Conservation (phyloP, 2,113 vertebrate genomes). For the Thalassarche chlororhynchos region DNA sequence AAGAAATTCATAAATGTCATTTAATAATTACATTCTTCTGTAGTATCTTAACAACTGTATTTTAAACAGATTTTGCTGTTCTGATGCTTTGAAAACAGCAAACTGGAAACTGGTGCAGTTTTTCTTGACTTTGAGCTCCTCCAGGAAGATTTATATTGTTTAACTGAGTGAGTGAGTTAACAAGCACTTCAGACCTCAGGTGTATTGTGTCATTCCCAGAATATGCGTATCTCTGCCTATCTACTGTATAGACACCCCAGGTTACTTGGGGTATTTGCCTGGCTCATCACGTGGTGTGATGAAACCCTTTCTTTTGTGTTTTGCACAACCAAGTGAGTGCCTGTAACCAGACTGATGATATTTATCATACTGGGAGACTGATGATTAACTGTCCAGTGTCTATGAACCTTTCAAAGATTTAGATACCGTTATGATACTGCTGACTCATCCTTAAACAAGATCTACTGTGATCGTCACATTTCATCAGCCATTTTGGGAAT, state of each 20-base stretch:
- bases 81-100: background rate
- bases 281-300: background rate
- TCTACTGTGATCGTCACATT: background rate
- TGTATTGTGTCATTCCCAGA: background rate
- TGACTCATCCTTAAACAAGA: background rate
- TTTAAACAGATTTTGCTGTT: background rate
- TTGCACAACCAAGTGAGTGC: background rate
- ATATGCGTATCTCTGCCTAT: fast-evolving
- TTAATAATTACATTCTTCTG: background rate
- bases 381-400: background rate
- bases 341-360: background rate
- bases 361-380: background rate
- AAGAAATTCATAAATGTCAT: background rate
- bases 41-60: background rate
- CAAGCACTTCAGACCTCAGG: background rate
- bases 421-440: background rate
- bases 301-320: background rate
- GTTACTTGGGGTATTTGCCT: background rate
- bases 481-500: background rate
- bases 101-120: background rate
- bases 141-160: background rate
- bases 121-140: background rate
- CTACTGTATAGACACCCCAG: fast-evolving
- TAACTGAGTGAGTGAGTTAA: background rate
- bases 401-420: background rate